Percentiles rank a stretch among this genome's conserved stretches.
Conservation (phyloP, 2,888 invertebrate species). For the Sepiola atlantica region DNA sequence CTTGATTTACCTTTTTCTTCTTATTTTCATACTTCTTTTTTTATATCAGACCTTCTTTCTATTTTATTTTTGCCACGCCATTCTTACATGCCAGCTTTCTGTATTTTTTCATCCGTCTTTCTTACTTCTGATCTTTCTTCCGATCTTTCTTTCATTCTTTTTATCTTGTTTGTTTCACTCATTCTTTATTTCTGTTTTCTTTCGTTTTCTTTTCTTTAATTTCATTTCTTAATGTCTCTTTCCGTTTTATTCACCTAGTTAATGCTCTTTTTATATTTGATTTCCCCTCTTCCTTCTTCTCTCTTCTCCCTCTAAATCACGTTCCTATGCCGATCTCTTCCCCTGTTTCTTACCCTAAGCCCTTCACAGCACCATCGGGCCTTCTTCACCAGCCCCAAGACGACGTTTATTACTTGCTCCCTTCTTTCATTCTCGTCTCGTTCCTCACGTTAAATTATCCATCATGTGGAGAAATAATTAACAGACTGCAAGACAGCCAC, state of each 20-base stretch:
- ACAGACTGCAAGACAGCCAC: neutral
- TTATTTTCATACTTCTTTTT: too few relatives aligned
- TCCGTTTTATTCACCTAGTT: too few relatives aligned
- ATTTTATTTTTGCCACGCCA: too few relatives aligned
- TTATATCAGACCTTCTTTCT: too few relatives aligned
- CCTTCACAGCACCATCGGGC: neutral
- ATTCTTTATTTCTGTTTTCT: neutral
- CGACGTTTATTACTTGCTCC: neutral
- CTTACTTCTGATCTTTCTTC: neutral
- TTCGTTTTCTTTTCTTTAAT: neutral
- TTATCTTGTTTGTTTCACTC: neutral
- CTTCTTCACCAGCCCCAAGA: neutral
- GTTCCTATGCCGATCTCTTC: neutral
- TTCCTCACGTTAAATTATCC: neutral
- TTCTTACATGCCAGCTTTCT: too few relatives aligned
- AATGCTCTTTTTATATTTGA: too few relatives aligned
- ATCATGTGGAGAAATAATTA: constrained; percentile 18
- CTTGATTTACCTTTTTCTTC: too few relatives aligned
- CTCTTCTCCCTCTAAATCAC: neutral
- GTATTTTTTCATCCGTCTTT: too few relatives aligned
- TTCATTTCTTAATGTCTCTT: neutral
- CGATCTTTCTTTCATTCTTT: neutral
- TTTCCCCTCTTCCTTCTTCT: neutral
- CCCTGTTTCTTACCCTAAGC: neutral
- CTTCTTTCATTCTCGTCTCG: neutral